A percentile compares a stretch with the other conserved stretches of the same genome.
phyloP scores from a whole-genome alignment of 2,113 vertebrate genomes.

The Crotophaga sulcirostris region DNA sequence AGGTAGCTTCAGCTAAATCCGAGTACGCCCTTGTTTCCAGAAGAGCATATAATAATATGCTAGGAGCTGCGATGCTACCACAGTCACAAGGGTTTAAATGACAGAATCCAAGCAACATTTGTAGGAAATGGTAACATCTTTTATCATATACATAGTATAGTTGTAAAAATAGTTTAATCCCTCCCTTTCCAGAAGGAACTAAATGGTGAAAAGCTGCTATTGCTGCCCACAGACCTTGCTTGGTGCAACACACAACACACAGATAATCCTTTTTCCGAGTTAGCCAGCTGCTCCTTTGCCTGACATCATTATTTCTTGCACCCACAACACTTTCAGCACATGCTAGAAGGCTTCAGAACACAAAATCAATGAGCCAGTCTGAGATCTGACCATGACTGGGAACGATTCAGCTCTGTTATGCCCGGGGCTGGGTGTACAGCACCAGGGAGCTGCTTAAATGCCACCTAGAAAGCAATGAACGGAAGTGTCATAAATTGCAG shows the following conservation, averaged over 20 bases:
- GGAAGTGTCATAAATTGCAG: neutral
- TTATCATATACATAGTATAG: neutral
- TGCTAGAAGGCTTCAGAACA: neutral
- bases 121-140: neutral
- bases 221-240: neutral
- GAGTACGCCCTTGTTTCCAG: neutral
- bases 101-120: neutral
- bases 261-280: neutral
- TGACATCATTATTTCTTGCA: neutral
- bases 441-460: neutral
- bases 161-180: neutral
- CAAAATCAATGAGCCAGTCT: neutral
- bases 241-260: neutral
- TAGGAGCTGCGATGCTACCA: neutral
- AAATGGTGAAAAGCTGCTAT: neutral
- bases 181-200: neutral
- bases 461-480: neutral
- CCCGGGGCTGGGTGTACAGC: accelerated
- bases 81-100: neutral
- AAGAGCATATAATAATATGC: neutral
- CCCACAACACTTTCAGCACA: neutral
- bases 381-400: neutral
- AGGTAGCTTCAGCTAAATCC: neutral
- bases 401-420: neutral
- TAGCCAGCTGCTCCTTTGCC: neutral